Base-by-base conservation (phyloP, 2,113 vertebrate genomes). In the Galbula dea region DNA sequence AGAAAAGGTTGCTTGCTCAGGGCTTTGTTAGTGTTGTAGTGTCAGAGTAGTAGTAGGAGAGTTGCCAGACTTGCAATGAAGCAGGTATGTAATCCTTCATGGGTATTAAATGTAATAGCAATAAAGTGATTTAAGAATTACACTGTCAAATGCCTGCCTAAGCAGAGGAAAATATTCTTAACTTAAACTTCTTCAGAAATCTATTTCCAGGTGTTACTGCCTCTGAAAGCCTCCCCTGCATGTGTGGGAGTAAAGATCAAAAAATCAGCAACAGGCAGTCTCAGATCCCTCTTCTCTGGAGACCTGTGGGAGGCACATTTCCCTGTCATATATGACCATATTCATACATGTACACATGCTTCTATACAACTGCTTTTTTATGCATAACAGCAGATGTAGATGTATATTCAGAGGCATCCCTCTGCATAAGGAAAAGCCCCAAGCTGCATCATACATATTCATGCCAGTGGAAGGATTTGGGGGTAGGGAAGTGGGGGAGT, bases 31-130 rank as follows among this genome's bases (percentile, higher is more conserved):
- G 23, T n/a, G n/a, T n/a, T n/a, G n/a, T n/a, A n/a, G n/a, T n/a
- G n/a, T n/a, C n/a, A n/a, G n/a, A n/a, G n/a, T n/a, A n/a, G n/a
- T n/a, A n/a, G n/a, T n/a, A n/a, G n/a, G n/a, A n/a, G n/a, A n/a
- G n/a, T 89, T 93, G 86, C 83, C 93, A 95, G 89, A 51, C 68
- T 77, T 52, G 58, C 84, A 90, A 79, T 54, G 84, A 69, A 92
- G 84, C 74, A 93, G 94, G 89, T 91, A 62, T 77, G 95, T 96
- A 95, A 96, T 96, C 93, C 84, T 93, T 92, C 94, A 89, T 0
- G 27, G 74, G 71, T 65, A 87, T 95, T 95, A 93, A 19, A 89
- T 72, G 84, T 62, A 88, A 90, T 82, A 83, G 86, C 41, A 89
- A 79, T 87, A 69, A 86, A 84, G 5, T 49, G 24, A 26, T 92